Percentiles rank a stretch among this genome's conserved stretches.
Evolutionary conservation across 2,797 vertebrate species (phyloP).

Genomic region (Scyliorhinus canicula): DNA sequence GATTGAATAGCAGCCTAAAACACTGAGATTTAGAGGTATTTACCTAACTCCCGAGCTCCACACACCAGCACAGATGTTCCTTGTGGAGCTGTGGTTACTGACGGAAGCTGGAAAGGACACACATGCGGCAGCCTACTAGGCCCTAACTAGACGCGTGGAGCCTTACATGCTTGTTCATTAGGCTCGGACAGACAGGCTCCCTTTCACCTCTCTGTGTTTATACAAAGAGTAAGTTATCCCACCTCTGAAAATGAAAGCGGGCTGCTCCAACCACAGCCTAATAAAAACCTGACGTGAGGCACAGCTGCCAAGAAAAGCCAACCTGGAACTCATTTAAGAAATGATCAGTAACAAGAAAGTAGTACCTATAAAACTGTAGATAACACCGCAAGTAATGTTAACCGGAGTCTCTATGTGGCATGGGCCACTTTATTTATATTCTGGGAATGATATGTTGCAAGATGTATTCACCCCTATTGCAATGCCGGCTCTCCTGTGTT

Average conservation of each 20-base stretch:
- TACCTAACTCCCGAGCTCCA: constrained; percentile 31
- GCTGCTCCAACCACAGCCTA: constrained; percentile 60
- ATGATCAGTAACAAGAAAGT: constrained; percentile 67
- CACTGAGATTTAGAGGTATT: constrained; percentile 34
- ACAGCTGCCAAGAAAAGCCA: constrained; percentile 30
- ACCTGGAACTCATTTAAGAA: constrained; percentile 65
- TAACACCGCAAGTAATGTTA: constrained; percentile 66
- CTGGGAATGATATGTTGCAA: neutral
- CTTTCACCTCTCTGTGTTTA: constrained; percentile 79
- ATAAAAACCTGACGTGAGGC: constrained; percentile 55
- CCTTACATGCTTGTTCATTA: constrained; percentile 66
- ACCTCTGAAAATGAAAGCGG: constrained; percentile 64
- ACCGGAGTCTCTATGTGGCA: constrained; percentile 52
- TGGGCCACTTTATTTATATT: constrained; percentile 14
- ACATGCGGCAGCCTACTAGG: constrained; percentile 57
- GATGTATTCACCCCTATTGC: neutral
- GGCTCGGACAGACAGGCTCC: constrained; percentile 70
- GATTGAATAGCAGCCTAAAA: constrained; percentile 40
- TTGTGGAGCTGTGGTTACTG: constrained; percentile 52
- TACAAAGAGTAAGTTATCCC: constrained; percentile 89
- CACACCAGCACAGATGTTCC: constrained; percentile 42
- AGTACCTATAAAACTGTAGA: constrained; percentile 68
- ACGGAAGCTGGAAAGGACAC: constrained; percentile 56
- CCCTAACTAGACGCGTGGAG: constrained; percentile 68
- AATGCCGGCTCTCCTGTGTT: neutral